Evolutionary conservation across 2,113 vertebrate species (phyloP), one percentile per base, ranked within the genome.

Genomic region (Podarcis cretensis): DNA sequence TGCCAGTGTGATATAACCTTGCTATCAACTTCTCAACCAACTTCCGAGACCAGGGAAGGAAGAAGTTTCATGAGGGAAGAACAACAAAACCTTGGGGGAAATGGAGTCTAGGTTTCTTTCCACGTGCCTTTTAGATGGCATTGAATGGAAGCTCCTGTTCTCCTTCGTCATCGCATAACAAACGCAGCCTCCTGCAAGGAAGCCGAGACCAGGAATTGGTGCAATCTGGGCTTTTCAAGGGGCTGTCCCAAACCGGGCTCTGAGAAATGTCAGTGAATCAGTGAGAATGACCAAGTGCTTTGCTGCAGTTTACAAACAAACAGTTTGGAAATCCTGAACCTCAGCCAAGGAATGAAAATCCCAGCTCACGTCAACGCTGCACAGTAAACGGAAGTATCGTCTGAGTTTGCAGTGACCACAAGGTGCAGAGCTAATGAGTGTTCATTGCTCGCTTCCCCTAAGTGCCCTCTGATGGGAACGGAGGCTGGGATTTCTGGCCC

Each of bases 371-470:
- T 89, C 87, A 89, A 74, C 23, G 57, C 59, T 57, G 81, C 35
- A 83, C 82, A 68, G 81, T 89, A 84, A 89, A 89, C 87, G 63
- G 87, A 89, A 89, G 81, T 76, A 25, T n/a, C 25, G 73, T 77
- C 81, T 89, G 59, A 89, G 59, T 89, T 81, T 74, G 78, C 59
- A 57, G 87, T 66, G 76, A 89, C 81, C 81, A 89, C 81, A 89
- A 78, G 74, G 81, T 77, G 75, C 57, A 43, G 87, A 40, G 81
- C 69, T 84, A 66, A 89, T 83, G 87, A 89, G 32, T 77, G 43
- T 84, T 78, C 63, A 80, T 83, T 25, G 43, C 35, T 83, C 66
- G 59, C 30, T 84, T 84, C 74, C 16, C 81, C 25, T 37, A 73
- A 73, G 66, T 87, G 48, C 27, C 78, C 69, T 73, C 78, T 74